Conservation (phyloP, 2,888 invertebrate genomes). For the Phalera bucephala region DNA sequence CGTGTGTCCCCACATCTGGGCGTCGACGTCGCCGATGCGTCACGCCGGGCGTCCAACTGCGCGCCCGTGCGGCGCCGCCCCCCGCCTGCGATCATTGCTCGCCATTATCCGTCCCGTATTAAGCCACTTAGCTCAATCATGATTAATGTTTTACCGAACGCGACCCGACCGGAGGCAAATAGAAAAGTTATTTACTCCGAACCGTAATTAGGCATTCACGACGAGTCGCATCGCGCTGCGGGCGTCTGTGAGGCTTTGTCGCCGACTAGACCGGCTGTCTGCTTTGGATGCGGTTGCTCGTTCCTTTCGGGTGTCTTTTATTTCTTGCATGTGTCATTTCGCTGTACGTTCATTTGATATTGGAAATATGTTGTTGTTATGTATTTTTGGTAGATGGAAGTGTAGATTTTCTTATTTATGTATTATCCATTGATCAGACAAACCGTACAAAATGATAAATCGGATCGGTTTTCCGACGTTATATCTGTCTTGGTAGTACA, state of each 20-base stretch:
- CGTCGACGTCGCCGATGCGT: conserved; percentile 42
- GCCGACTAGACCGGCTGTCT: conserved; percentile 69
- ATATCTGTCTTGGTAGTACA: too few species aligned
- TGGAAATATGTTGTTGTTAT: background rate
- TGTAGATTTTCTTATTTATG: too few species aligned
- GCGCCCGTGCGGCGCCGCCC: conserved; percentile 73
- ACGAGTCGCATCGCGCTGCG: conserved; percentile 69
- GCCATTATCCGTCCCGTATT: conserved; percentile 81
- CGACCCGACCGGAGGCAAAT: conserved; percentile 74
- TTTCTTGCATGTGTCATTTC: conserved; percentile 22
- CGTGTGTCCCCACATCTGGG: conserved; percentile 16
- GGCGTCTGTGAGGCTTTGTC: conserved; percentile 67
- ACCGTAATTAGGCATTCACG: conserved; percentile 81
- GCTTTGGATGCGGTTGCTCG: conserved; percentile 43
- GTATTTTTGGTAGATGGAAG: too few species aligned
- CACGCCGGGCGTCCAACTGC: conserved; percentile 61
- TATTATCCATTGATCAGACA: too few species aligned
- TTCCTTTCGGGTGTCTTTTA: conserved; percentile 45
- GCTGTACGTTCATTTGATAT: conserved; percentile 4
- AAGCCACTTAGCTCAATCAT: conserved; percentile 84
- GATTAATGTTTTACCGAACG: conserved; percentile 82
- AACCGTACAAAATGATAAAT: too few species aligned
- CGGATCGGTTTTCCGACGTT: too few species aligned
- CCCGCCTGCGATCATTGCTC: conserved; percentile 78
- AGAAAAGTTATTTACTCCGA: conserved; percentile 80